These are phyloP conservation scores for Stegodyphus dumicola DNA, from an alignment of 1,140 invertebrate species.

Conservation along the genomic window DNA sequence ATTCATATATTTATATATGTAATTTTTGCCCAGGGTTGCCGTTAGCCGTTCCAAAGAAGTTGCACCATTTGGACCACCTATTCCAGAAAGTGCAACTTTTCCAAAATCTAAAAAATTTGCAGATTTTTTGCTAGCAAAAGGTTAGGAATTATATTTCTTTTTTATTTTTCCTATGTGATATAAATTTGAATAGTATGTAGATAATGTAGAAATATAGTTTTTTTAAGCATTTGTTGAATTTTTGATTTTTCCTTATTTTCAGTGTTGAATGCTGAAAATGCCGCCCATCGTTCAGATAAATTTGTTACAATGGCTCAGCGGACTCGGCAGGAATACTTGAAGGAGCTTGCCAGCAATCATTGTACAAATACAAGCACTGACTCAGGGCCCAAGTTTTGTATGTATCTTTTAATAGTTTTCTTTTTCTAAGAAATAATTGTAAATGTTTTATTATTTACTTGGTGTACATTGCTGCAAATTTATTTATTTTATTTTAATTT, in stretches of 20 bases:
- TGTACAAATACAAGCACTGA: slow-evolving; percentile 84
- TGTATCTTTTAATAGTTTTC: slow-evolving; percentile 68
- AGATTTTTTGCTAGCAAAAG: slow-evolving; percentile 93
- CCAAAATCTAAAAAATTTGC: slow-evolving; percentile 89
- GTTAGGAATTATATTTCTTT: slow-evolving; percentile 66
- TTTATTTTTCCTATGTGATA: background rate
- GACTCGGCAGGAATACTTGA: slow-evolving; percentile 95
- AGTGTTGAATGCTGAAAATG: slow-evolving; percentile 98
- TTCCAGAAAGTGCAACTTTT: slow-evolving; percentile 85
- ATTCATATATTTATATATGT: too few species aligned
- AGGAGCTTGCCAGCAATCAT: slow-evolving; percentile 87
- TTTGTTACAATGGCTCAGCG: slow-evolving; percentile 97
- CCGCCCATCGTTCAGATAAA: slow-evolving; percentile 94
- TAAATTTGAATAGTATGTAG: background rate
- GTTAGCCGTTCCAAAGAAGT: slow-evolving; percentile 95
- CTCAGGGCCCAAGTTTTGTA: slow-evolving; percentile 89
- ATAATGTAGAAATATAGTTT: background rate
- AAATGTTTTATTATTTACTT: too few species aligned
- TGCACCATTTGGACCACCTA: slow-evolving; percentile 93
- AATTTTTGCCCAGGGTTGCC: slow-evolving; percentile 76
- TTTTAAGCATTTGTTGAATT: background rate
- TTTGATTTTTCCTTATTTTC: slow-evolving; percentile 44
- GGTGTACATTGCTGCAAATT: too few species aligned
- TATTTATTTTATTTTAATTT: too few species aligned
- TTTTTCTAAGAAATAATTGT: background rate